phyloP scores from a whole-genome alignment of 2,797 vertebrate genomes.

The Acanthurus tractus region DNA sequence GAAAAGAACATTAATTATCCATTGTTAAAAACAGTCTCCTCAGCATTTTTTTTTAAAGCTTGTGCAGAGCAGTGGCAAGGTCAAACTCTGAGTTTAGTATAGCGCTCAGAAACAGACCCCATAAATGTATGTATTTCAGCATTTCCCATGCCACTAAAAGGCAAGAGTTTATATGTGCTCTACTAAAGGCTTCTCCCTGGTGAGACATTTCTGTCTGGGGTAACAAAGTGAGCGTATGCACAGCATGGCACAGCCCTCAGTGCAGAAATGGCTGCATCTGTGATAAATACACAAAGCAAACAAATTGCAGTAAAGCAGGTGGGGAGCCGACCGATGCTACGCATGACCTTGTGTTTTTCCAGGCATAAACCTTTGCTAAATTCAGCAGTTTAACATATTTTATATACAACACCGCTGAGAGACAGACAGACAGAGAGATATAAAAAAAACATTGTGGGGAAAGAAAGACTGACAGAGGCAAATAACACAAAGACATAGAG shows the following conservation, averaged over 20 bases:
- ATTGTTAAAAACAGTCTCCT: constrained; percentile 65
- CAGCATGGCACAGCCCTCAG: constrained; percentile 56
- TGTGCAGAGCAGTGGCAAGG: constrained; percentile 56
- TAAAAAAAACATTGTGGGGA: constrained; percentile 4
- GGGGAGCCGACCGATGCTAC: constrained; percentile 50
- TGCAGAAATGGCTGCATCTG: constrained; percentile 64
- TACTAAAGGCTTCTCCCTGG: constrained; percentile 79
- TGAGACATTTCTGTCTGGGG: constrained; percentile 76
- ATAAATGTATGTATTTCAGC: constrained; percentile 74
- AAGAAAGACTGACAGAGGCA: constrained; percentile 19
- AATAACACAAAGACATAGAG: constrained; percentile 37
- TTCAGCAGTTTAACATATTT: constrained; percentile 60
- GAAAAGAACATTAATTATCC: constrained; percentile 57
- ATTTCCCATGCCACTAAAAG: constrained; percentile 76
- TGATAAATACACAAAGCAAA: constrained; percentile 74
- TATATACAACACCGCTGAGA: constrained; percentile 57
- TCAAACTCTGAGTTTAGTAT: constrained; percentile 75
- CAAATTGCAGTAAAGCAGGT: constrained; percentile 68
- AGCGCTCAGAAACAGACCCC: constrained; percentile 54
- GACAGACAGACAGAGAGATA: constrained; percentile 25
- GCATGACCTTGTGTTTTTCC: constrained; percentile 66
- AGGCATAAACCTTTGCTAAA: constrained; percentile 62
- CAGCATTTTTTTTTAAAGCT: constrained; percentile 46
- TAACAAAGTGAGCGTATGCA: constrained; percentile 79
- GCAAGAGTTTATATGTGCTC: constrained; percentile 76